Evolutionary conservation across 2,888 invertebrate species (phyloP), one percentile per base, ranked within the genome.

Genomic region (Watsonalla binaria): DNA sequence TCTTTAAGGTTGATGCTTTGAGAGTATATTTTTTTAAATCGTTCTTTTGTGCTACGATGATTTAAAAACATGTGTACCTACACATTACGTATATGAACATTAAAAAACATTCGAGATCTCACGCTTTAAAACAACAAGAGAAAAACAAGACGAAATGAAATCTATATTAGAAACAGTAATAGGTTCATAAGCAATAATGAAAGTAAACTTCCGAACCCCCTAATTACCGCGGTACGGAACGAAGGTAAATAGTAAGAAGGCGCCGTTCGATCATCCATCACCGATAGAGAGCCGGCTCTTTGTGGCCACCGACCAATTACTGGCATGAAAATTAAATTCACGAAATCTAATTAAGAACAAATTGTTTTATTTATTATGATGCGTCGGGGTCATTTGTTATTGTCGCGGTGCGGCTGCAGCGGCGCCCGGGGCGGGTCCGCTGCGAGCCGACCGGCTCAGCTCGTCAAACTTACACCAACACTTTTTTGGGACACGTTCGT

Each of bases 311-410:
- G 88, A 89, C 90, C 90, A 87, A 90, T 90, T 90, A 90, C 90
- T 72, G 84, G 82, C 90, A 90, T 90, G 90, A 90, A 90, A 90
- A 90, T 90, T 90, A 90, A 90, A 90, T 90, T 90, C 90, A 90
- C 90, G 88, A 90, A 90, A 90, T 90, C 90, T 90, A 90, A 90
- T 90, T 90, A 90, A 88, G 87, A 89, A 88, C 86, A 90, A 90
- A 90, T 90, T 90, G 90, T 90, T 90, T 90, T 90, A 90, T 90
- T 90, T 90, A 90, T 90, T 90, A 90, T 90, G 90, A 90, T 90
- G 88, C 89, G 89, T 85, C 70, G 82, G 71, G 85, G 88, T 88
- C 88, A 90, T 90, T 90, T 89, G 89, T 90, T 84, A 80, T 76
- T 84, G 90, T 90, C 90, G 84, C 74, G 65, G 67, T 61, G 73